phyloP scores from a whole-genome alignment of 1,140 invertebrate genomes.

The Ptiloglossa arizonensis region DNA sequence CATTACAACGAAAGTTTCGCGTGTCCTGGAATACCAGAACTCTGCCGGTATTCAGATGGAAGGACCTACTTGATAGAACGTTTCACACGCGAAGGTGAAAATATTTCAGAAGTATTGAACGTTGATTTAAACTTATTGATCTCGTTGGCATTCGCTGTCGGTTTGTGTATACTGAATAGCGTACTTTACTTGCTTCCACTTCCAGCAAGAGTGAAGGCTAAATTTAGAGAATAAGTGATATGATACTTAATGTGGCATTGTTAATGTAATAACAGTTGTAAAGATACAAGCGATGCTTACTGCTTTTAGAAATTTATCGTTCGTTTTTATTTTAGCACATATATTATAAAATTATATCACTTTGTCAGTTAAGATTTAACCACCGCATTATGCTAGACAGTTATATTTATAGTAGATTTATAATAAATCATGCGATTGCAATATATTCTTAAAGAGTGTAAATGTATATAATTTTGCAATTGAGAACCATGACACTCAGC shows the following conservation, averaged over 20 bases:
- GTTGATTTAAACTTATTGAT: constrained; percentile 90
- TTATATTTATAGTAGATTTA: constrained; percentile 12
- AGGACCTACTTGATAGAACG: constrained; percentile 88
- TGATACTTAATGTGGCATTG: constrained; percentile 1
- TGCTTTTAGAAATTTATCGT: neutral
- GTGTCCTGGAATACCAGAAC: constrained; percentile 82
- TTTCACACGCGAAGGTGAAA: constrained; percentile 86
- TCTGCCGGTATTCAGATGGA: constrained; percentile 88
- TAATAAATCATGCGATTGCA: neutral
- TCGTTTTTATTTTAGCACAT: constrained; percentile 10
- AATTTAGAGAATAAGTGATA: constrained; percentile 89
- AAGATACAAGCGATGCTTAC: neutral
- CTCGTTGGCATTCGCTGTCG: constrained; percentile 91
- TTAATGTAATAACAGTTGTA: neutral
- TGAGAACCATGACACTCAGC: neutral
- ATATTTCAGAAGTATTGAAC: constrained; percentile 86
- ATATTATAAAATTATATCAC: constrained; percentile 52
- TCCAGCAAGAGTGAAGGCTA: constrained; percentile 92
- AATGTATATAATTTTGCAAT: constrained; percentile 13
- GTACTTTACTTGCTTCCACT: constrained; percentile 92
- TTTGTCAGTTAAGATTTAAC: neutral
- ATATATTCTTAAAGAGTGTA: neutral
- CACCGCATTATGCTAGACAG: neutral
- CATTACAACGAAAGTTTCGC: constrained; percentile 82
- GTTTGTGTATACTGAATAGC: constrained; percentile 91